Base-by-base conservation (phyloP, 53 echinoderm and acorn worm genomes). In the Henricia sp. region DNA sequence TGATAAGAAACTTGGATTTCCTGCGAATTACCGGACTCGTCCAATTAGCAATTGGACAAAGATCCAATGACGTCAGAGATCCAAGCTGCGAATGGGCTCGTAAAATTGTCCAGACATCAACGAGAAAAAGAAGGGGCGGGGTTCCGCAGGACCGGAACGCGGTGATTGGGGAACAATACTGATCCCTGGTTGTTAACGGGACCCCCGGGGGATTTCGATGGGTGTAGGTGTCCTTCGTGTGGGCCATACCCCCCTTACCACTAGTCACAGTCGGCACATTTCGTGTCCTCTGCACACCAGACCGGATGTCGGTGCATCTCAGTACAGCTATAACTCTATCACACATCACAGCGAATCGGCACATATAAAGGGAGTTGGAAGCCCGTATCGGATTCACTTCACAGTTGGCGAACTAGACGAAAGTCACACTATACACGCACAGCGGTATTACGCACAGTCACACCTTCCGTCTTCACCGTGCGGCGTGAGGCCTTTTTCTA, bases 1-100 rank as follows among this genome's bases (percentile, higher is more conserved):
- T 46, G 80, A 80, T 80, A 80, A 80, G 80, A 44, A 80, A 32
- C 63, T 64, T 62, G 46, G 80, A 80, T 80, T 62, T 80, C 80
- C 80, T 80, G 48, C 50, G 46, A n/a, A 63, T 63, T 80, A 80
- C 80, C 80, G 80, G 80, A 80, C 80, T 35, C 62, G 44, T 33
- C 80, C 80, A 80, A 80, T 80, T 80, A 63, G 16, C 48, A 8
- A 46, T n/a, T 37, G 53, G 42, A 76, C 76, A 76, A 76, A 76
- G 59, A 38, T 40, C 39, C 27, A 21, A 29, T 76, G 76, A 76
- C 76, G 76, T 76, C 76, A 76, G 38, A 37, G 40, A 37, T 23
- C 55, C 23, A 14, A 25, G 41, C 59, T 76, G 59, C 4, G 57
- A 58, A 20, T 59, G n/a, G n/a, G n/a, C 57, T 58, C 38, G 20